A percentile compares a stretch with the other conserved stretches of the same genome.
Conservation (phyloP, 2,797 vertebrate genomes). For the Semaprochilodus insignis region DNA sequence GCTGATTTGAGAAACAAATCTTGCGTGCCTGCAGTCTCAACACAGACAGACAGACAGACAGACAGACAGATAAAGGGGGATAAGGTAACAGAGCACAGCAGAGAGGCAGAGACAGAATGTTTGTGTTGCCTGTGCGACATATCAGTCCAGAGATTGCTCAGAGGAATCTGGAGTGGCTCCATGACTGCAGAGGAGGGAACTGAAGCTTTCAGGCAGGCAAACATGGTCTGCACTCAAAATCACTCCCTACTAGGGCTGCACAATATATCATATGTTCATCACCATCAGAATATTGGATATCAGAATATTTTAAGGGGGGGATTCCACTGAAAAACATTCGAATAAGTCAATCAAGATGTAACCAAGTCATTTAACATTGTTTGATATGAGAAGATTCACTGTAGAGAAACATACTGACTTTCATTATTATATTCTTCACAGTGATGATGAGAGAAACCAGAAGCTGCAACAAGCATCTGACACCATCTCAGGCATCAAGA, state of each 20-base stretch:
- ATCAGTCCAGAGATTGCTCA: conserved; percentile 15
- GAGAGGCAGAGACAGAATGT: background rate
- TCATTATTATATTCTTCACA: too few relatives aligned
- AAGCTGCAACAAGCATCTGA: too few relatives aligned
- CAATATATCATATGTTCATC: background rate
- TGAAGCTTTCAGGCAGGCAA: background rate
- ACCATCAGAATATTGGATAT: background rate
- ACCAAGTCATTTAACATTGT: too few relatives aligned
- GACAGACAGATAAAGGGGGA: background rate
- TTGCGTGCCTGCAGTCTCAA: too few relatives aligned
- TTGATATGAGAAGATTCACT: too few relatives aligned
- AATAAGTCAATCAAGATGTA: too few relatives aligned
- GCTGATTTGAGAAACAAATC: too few relatives aligned
- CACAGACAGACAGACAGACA: too few relatives aligned
- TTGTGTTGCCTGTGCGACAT: background rate
- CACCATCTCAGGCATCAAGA: too few relatives aligned
- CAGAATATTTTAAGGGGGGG: background rate
- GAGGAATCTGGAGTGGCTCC: conserved; percentile 20
- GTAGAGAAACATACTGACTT: too few relatives aligned
- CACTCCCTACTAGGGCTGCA: background rate
- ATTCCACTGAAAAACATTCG: too few relatives aligned
- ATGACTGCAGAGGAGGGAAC: conserved; percentile 11
- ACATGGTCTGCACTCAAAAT: conserved; percentile 11
- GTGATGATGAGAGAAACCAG: too few relatives aligned
- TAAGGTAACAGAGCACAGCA: background rate